Base-by-base conservation (phyloP, 2,113 vertebrate genomes). In the Platysternon megacephalum region DNA sequence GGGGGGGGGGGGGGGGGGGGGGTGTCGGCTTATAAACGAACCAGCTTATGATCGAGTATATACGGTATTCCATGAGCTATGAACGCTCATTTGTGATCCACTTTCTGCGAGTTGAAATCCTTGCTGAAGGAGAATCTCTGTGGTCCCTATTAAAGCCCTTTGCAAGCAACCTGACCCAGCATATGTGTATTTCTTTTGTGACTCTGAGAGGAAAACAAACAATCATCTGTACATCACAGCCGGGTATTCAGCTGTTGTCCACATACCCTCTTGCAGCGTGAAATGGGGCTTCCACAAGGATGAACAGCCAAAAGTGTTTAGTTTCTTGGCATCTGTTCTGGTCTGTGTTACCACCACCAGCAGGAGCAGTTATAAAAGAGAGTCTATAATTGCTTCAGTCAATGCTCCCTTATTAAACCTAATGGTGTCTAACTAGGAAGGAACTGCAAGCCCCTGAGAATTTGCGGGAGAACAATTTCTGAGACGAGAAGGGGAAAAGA, bases 361-460 rank as follows among this genome's bases (percentile, higher is more conserved):
- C 79, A 90, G 22, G 0, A 90, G n/a, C 0, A 3, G 76, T 1
- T 29, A 46, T 78, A 28, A 82, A 11, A 81, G 84, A 81, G 84
- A 81, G 80, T 35, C 28, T 68, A 22, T 48, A 61, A 52, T 22
- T 85, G 44, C 11, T 39, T 0, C 0, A 0, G 0, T 56, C 51
- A 92, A 28, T 0, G 0, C 35, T 89, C 76, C 39, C 35, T 56
- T 49, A 26, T 48, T 74, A 93, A 79, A 88, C 5, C 55, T 56
- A 49, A 1, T 10, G 35, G 26, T 3, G 21, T 95, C 56, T 28
- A 72, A 19, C 21, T 52, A 72, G 16, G 68, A 90, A 80, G 80
- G 46, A 68, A 82, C 61, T n/a, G 13, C 1, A 5, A 84, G 11
- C 42, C 56, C 84, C 88, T 80, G 61, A 11, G 19, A 22, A 11